Percentiles rank a stretch among this genome's conserved stretches.
These are phyloP conservation scores for Oreohelix idahoensis DNA, from an alignment of 1,140 invertebrate genomes.

Conservation along the genomic window DNA sequence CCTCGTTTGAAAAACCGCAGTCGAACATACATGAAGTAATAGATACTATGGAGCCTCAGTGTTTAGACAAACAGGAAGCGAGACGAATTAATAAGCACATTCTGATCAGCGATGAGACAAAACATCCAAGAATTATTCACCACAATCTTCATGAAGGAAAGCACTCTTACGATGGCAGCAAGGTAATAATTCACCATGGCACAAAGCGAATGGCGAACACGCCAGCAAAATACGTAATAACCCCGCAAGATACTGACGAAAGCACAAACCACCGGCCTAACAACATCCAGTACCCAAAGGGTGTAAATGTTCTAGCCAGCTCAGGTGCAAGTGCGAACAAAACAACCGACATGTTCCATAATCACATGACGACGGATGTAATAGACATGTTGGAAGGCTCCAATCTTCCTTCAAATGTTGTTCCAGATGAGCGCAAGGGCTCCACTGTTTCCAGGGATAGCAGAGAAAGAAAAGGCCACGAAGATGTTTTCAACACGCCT, in stretches of 20 bases:
- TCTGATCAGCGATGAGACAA: neutral
- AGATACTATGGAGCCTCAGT: neutral
- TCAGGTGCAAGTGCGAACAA: neutral
- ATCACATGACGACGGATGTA: neutral
- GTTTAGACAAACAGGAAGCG: neutral
- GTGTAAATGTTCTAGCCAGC: neutral
- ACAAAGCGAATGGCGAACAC: neutral
- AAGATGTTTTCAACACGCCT: neutral
- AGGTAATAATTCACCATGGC: neutral
- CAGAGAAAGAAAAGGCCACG: neutral
- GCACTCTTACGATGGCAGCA: neutral
- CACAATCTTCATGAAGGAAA: neutral
- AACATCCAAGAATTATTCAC: neutral
- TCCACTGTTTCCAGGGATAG: neutral
- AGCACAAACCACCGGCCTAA: neutral
- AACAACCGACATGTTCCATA: neutral
- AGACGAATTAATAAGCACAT: neutral
- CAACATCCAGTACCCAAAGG: neutral
- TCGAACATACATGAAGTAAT: too few relatives aligned
- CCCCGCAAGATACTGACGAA: neutral
- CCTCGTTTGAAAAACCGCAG: neutral
- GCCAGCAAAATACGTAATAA: neutral
- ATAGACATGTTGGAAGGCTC: neutral
- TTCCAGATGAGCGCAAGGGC: neutral
- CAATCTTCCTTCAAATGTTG: neutral